These are phyloP conservation scores for Esox niger DNA, from an alignment of 2,113 vertebrate genomes.

Conservation along the genomic window DNA sequence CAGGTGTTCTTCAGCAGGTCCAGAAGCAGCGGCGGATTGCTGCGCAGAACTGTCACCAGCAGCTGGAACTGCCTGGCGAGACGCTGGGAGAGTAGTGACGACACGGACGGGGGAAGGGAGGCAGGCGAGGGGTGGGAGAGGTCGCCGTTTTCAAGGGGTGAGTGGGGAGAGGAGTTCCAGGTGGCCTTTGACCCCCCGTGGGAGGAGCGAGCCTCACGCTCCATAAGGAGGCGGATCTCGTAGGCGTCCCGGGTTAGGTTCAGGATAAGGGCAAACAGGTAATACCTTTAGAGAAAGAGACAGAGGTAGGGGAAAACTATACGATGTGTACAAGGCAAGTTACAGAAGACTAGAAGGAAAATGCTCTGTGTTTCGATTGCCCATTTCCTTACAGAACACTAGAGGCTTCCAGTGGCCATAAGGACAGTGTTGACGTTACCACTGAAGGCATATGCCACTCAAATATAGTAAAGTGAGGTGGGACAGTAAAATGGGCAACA, in stretches of 20 bases:
- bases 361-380: too few relatives aligned
- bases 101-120: slow-evolving; percentile 25
- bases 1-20: slow-evolving; percentile 86
- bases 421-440: too few relatives aligned
- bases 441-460: too few relatives aligned
- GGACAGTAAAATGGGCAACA: too few relatives aligned
- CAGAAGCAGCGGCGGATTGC: slow-evolving; percentile 85
- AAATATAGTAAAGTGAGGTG: too few relatives aligned
- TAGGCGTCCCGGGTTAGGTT: slow-evolving; percentile 88
- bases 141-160: slow-evolving; percentile 29
- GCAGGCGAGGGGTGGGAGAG: slow-evolving; percentile 22
- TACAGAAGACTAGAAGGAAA: too few relatives aligned
- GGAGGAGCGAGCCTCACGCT: slow-evolving; percentile 60
- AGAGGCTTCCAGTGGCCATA: too few relatives aligned
- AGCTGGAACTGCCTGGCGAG: slow-evolving; percentile 71
- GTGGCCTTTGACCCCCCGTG: slow-evolving; percentile 25
- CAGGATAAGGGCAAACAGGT: slow-evolving; percentile 87
- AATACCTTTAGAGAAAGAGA: slow-evolving; percentile 62
- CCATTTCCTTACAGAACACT: too few relatives aligned
- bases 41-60: slow-evolving; percentile 69
- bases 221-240: slow-evolving; percentile 81
- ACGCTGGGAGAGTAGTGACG: not conserved
- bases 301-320: too few relatives aligned
- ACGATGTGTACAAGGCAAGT: too few relatives aligned
- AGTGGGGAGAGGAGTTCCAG: slow-evolving; percentile 5